Evolutionary conservation across 1,140 invertebrate species (phyloP).

Genomic region (Platyura marginata): DNA sequence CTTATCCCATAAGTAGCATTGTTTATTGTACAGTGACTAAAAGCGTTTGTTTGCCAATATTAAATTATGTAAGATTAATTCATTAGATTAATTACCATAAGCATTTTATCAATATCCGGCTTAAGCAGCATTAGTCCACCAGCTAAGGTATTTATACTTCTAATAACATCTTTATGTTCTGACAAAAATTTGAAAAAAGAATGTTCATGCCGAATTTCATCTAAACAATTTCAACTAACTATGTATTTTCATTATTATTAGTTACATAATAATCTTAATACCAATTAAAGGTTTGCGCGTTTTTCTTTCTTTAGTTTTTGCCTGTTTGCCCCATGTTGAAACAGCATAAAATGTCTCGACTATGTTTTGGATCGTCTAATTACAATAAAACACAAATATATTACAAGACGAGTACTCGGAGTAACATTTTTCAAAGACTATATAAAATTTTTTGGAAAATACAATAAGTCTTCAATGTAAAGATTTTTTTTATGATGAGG

Average conservation of each 20-base stretch:
- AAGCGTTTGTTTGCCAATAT: neutral
- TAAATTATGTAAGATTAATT: constrained; percentile 28
- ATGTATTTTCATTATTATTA: neutral
- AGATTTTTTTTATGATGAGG: too few relatives aligned
- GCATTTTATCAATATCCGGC: constrained; percentile 44
- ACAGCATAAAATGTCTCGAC: constrained; percentile 35
- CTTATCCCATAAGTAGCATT: constrained; percentile 48
- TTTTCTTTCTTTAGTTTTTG: constrained; percentile 7
- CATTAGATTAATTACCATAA: constrained; percentile 41
- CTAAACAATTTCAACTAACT: constrained; percentile 3
- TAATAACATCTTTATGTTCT: constrained; percentile 62
- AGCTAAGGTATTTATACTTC: constrained; percentile 48
- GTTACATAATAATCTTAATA: constrained; percentile 1
- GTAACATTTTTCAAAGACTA: neutral
- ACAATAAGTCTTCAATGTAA: too few relatives aligned
- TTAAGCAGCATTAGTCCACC: too few relatives aligned
- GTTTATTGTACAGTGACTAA: constrained; percentile 29
- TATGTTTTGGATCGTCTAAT: constrained; percentile 27
- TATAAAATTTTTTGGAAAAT: too few relatives aligned
- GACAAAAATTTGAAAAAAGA: constrained; percentile 54
- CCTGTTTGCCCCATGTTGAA: constrained; percentile 36
- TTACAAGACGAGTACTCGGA: neutral
- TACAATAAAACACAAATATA: neutral
- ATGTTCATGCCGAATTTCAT: constrained; percentile 19
- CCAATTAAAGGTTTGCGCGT: constrained; percentile 10